A percentile compares a stretch with the other conserved stretches of the same genome.
Evolutionary conservation across 2,888 invertebrate species (phyloP).

Genomic region (Blera fallax): DNA sequence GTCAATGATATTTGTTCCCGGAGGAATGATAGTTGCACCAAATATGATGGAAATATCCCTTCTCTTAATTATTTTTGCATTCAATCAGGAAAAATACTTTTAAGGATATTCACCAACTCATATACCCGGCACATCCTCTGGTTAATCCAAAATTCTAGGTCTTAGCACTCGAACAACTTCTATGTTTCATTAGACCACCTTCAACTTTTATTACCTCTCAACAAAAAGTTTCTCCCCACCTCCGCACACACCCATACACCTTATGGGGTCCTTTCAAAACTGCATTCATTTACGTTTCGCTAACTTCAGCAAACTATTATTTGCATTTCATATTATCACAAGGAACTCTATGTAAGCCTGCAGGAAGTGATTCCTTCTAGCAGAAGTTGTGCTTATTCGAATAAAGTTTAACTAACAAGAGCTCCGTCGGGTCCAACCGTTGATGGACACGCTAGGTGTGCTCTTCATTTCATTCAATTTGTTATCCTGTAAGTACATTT

Average conservation of each 20-base stretch:
- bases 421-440: not conserved
- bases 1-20: too few species aligned
- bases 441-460: slow-evolving; percentile 33
- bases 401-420: slow-evolving; percentile 31
- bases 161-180: not conserved
- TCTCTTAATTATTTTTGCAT: too few species aligned
- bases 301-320: slow-evolving; percentile 61
- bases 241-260: not conserved
- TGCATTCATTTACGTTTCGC: slow-evolving; percentile 54
- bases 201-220: not conserved
- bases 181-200: not conserved
- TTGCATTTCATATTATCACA: slow-evolving; percentile 61
- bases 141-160: too few species aligned
- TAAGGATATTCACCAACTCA: too few species aligned
- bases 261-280: not conserved
- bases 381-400: slow-evolving; percentile 11
- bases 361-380: not conserved
- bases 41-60: too few species aligned
- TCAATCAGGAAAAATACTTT: too few species aligned
- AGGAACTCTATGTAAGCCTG: not conserved
- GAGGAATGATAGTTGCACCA: too few species aligned
- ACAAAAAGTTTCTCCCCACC: not conserved
- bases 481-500: slow-evolving; percentile 62
- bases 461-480: slow-evolving; percentile 61
- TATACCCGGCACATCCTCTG: too few species aligned